phyloP scores from a whole-genome alignment of 1,140 invertebrate genomes.

The Potamilus streckersoni region DNA sequence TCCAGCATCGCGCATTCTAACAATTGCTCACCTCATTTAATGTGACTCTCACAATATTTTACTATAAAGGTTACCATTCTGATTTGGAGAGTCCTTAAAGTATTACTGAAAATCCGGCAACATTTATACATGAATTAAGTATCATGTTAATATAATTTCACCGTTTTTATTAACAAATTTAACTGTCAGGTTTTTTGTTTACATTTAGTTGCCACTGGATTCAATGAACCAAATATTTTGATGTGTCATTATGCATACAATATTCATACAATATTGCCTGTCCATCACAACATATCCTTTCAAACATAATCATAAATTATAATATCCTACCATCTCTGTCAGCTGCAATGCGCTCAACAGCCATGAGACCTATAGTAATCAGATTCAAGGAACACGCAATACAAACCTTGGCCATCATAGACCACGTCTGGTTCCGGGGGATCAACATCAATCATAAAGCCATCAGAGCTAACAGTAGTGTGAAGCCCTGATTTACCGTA shows the following conservation, averaged over 20 bases:
- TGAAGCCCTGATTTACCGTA: slow-evolving; percentile 26
- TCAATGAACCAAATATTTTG: neutral
- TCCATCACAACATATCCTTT: neutral
- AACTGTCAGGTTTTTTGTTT: too few relatives aligned
- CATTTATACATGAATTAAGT: too few relatives aligned
- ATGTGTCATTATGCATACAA: neutral
- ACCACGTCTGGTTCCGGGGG: slow-evolving; percentile 26
- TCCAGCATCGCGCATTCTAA: too few relatives aligned
- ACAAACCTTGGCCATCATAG: slow-evolving; percentile 28
- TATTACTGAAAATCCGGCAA: too few relatives aligned
- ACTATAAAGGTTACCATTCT: too few relatives aligned
- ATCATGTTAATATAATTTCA: too few relatives aligned
- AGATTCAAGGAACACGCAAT: too few relatives aligned
- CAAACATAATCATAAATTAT: neutral
- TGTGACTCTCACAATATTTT: too few relatives aligned
- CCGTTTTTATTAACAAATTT: too few relatives aligned
- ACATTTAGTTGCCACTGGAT: too few relatives aligned
- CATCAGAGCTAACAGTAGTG: slow-evolving; percentile 29
- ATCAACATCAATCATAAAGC: slow-evolving; percentile 25
- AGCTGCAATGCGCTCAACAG: neutral
- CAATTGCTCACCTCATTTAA: too few relatives aligned
- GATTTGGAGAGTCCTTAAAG: too few relatives aligned
- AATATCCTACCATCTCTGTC: neutral
- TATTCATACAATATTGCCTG: neutral
- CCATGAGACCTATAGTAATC: neutral